phyloP scores from a whole-genome alignment of 2,888 invertebrate species.

The Macaria liturata region DNA sequence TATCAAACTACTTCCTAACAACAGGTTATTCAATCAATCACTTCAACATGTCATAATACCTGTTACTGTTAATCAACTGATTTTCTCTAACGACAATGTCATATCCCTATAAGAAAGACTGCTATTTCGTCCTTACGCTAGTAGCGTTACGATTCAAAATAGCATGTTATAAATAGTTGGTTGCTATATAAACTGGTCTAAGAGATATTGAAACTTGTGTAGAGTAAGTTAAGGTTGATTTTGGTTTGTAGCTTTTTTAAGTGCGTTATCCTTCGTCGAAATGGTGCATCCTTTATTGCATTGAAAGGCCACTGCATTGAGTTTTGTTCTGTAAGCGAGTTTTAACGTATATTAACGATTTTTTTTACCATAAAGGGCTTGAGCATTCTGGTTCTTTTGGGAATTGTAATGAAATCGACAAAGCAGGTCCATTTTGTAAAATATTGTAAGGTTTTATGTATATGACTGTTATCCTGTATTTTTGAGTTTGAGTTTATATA shows the following conservation, averaged over 20 bases:
- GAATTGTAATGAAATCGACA: slow-evolving; percentile 22
- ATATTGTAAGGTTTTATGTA: slow-evolving; percentile 13
- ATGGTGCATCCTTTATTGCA: slow-evolving; percentile 34
- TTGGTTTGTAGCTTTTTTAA: background rate
- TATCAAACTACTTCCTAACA: slow-evolving; percentile 6
- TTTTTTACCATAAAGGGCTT: slow-evolving; percentile 25
- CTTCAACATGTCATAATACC: slow-evolving; percentile 11
- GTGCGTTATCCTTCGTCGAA: slow-evolving; percentile 22
- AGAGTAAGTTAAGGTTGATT: background rate
- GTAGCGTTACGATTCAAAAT: slow-evolving; percentile 9
- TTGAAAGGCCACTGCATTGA: slow-evolving; percentile 25
- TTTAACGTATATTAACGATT: slow-evolving; percentile 33
- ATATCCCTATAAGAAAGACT: background rate
- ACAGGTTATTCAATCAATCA: slow-evolving; percentile 23
- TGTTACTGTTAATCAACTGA: slow-evolving; percentile 12
- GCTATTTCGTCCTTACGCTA: background rate
- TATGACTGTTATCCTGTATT: slow-evolving; percentile 13
- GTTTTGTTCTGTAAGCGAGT: slow-evolving; percentile 32
- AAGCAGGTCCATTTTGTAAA: slow-evolving; percentile 22
- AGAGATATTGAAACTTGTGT: background rate
- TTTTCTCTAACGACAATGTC: slow-evolving; percentile 14
- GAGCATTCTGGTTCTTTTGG: slow-evolving; percentile 31
- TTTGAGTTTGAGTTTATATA: slow-evolving; percentile 6
- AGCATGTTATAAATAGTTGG: slow-evolving; percentile 5
- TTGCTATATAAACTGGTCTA: background rate